Evolutionary conservation across 2,113 vertebrate genomes (phyloP).

Genomic region (Blennius ocellaris): DNA sequence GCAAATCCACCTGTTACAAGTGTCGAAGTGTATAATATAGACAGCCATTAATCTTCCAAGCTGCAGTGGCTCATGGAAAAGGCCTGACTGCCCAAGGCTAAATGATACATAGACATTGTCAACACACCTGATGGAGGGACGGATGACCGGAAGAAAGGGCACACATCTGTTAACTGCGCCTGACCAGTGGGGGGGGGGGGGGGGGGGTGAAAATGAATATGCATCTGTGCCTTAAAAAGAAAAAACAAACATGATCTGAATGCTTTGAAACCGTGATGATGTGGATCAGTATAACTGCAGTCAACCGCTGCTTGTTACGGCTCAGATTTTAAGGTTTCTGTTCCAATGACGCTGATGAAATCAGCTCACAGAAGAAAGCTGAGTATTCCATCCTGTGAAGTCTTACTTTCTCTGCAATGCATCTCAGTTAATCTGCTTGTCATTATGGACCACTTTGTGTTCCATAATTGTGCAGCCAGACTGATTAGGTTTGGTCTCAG

Average conservation of each 20-base stretch:
- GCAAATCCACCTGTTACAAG: constrained; percentile 56
- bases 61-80: constrained; percentile 54
- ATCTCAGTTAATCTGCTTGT: constrained; percentile 39
- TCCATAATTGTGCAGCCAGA: constrained; percentile 33
- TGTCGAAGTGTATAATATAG: constrained; percentile 57
- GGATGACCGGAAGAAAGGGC: constrained; percentile 43
- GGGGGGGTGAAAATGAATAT: too few species aligned
- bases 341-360: too few species aligned
- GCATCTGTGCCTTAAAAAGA: too few species aligned
- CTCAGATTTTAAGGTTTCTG: not conserved
- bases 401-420: not conserved
- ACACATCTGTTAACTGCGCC: constrained; percentile 3
- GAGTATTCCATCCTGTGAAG: not conserved
- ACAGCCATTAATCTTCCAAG: constrained; percentile 69
- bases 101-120: constrained; percentile 76
- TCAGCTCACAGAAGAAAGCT: too few species aligned
- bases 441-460: constrained; percentile 30
- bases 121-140: constrained; percentile 61
- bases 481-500: constrained; percentile 19
- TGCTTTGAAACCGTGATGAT: not conserved
- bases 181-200: too few species aligned
- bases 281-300: not conserved
- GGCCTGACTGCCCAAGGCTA: constrained; percentile 62
- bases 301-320: constrained; percentile 10
- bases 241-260: not conserved